These are phyloP conservation scores for Petroica traversi DNA, from an alignment of 2,113 vertebrate species.

Conservation along the genomic window DNA sequence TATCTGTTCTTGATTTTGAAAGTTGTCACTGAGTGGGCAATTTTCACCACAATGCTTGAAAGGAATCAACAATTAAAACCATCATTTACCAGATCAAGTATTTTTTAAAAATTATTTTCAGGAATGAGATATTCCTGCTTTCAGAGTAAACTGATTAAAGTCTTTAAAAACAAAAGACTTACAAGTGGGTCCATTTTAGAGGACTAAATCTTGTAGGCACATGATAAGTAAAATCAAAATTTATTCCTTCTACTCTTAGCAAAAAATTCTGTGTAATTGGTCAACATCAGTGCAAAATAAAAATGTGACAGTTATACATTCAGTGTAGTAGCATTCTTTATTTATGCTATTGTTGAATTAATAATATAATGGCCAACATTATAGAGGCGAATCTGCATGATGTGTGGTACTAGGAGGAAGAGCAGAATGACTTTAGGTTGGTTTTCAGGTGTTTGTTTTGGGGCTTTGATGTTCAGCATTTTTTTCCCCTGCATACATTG, in stretches of 20 bases:
- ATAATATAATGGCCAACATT: neutral
- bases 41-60: neutral
- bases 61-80: neutral
- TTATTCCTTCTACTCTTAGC: neutral
- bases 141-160: neutral
- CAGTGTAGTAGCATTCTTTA: neutral
- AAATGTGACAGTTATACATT: neutral
- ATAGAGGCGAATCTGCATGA: neutral
- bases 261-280: neutral
- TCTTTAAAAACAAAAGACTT: neutral
- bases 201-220: neutral
- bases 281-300: neutral
- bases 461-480: rapidly evolving
- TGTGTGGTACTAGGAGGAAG: neutral
- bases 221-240: neutral
- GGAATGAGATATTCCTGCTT: neutral
- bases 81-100: neutral
- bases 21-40: neutral
- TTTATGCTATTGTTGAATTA: neutral
- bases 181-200: neutral
- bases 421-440: neutral
- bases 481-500: neutral
- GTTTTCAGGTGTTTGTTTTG: neutral
- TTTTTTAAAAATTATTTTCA: neutral
- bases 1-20: neutral